A percentile compares a stretch with the other conserved stretches of the same genome.
phyloP scores from a whole-genome alignment of 1,140 invertebrate species.

The Drosophila auraria region DNA sequence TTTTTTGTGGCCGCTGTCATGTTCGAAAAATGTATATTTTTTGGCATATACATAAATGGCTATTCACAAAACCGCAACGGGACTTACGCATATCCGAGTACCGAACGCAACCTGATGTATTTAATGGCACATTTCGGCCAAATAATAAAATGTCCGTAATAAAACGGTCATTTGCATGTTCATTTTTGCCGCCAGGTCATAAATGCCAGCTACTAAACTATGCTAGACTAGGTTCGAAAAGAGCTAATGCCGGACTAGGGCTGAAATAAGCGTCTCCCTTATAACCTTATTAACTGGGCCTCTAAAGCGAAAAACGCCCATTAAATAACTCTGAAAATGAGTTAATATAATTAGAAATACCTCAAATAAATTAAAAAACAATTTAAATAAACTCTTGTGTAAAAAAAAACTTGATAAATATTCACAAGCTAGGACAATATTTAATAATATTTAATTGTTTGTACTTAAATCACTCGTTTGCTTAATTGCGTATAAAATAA shows the following conservation, averaged over 20 bases:
- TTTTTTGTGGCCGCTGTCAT: constrained; percentile 63
- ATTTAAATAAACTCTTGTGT: too few species aligned
- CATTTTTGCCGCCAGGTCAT: constrained; percentile 39
- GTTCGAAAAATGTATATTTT: constrained; percentile 38
- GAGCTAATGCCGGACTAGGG: constrained; percentile 1
- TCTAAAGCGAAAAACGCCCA: too few species aligned
- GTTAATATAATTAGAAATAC: too few species aligned
- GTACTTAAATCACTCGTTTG: too few species aligned
- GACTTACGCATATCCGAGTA: constrained; percentile 37
- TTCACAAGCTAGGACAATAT: too few species aligned
- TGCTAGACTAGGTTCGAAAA: constrained; percentile 5
- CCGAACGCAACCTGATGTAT: constrained; percentile 56
- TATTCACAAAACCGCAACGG: constrained; percentile 58
- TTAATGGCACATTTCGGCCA: constrained; percentile 68
- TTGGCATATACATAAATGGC: constrained; percentile 54
- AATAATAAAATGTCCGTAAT: constrained; percentile 78
- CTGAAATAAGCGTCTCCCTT: constrained; percentile 43
- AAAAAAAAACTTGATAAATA: too few species aligned
- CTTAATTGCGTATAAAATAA: not conserved
- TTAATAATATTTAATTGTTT: too few species aligned
- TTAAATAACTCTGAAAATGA: too few species aligned
- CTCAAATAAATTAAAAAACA: too few species aligned
- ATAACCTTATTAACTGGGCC: too few species aligned
- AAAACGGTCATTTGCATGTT: constrained; percentile 75
- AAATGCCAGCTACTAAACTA: constrained; percentile 57